A percentile compares a stretch with the other conserved stretches of the same genome.
Conservation (phyloP, 2,113 vertebrate genomes). For the Falcunculus frontatus region DNA sequence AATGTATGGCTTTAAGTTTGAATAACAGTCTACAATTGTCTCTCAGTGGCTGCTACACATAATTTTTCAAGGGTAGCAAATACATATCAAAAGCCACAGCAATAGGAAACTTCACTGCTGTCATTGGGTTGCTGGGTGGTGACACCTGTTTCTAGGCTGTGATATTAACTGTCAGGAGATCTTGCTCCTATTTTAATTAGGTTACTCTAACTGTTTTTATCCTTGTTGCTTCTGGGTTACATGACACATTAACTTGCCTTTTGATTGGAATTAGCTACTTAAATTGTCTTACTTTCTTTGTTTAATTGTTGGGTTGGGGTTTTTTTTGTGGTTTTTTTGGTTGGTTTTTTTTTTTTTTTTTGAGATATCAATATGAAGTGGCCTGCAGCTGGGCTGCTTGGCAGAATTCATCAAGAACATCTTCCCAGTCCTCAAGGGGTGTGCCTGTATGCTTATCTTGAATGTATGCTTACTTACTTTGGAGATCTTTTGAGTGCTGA, state of each 20-base stretch:
- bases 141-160: background rate
- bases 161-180: background rate
- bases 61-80: background rate
- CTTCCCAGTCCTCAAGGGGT: rapidly evolving
- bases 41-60: background rate
- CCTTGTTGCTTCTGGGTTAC: background rate
- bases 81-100: background rate
- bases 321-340: no score
- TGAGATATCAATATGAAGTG: rapidly evolving
- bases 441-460: background rate
- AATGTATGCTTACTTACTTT: background rate
- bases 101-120: background rate
- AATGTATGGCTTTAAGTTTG: background rate
- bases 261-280: background rate
- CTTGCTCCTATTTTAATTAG: background rate
- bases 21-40: background rate
- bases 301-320: no score
- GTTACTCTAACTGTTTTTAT: background rate
- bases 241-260: background rate
- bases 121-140: background rate
- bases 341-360: background rate
- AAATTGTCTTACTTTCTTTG: background rate
- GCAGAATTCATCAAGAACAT: background rate
- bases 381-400: background rate
- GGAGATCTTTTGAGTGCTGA: background rate